Percentiles rank a stretch among this genome's conserved stretches.
These are phyloP conservation scores for Gymnocypris eckloni DNA, from an alignment of 2,797 vertebrate genomes.

Conservation along the genomic window DNA sequence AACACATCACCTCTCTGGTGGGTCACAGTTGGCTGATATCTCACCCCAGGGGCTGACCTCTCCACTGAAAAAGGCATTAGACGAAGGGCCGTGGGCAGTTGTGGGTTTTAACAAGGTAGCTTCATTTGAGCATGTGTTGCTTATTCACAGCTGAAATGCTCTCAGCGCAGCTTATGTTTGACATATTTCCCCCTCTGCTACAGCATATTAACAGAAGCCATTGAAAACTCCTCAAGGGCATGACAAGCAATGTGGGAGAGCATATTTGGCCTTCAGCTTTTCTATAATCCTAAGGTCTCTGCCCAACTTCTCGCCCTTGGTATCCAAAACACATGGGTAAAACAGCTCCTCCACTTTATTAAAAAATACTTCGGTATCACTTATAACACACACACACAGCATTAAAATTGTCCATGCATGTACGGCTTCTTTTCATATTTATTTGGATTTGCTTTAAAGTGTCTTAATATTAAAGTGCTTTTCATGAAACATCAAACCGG, in stretches of 20 bases:
- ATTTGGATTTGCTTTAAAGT: not conserved
- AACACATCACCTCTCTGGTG: slow-evolving; percentile 19
- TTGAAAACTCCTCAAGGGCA: slow-evolving; percentile 69
- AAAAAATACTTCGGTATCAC: not conserved
- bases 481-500: slow-evolving; percentile 28
- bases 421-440: slow-evolving; percentile 15
- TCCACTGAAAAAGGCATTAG: slow-evolving; percentile 36
- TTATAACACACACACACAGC: slow-evolving; percentile 13
- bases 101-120: slow-evolving; percentile 66
- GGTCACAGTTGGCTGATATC: slow-evolving; percentile 47
- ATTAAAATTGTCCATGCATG: slow-evolving; percentile 17
- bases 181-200: slow-evolving; percentile 71
- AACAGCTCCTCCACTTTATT: slow-evolving; percentile 10
- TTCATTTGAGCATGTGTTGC: slow-evolving; percentile 65
- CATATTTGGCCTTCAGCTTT: slow-evolving; percentile 54
- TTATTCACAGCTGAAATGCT: slow-evolving; percentile 70
- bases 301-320: slow-evolving; percentile 35
- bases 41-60: slow-evolving; percentile 21
- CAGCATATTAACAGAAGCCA: slow-evolving; percentile 77
- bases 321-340: slow-evolving; percentile 20
- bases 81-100: slow-evolving; percentile 29
- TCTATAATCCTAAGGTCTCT: slow-evolving; percentile 35
- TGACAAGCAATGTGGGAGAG: slow-evolving; percentile 49
- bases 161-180: slow-evolving; percentile 67
- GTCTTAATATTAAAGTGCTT: slow-evolving; percentile 32